phyloP scores from a whole-genome alignment of 2,797 vertebrate genomes.

The Sebastes itinus region DNA sequence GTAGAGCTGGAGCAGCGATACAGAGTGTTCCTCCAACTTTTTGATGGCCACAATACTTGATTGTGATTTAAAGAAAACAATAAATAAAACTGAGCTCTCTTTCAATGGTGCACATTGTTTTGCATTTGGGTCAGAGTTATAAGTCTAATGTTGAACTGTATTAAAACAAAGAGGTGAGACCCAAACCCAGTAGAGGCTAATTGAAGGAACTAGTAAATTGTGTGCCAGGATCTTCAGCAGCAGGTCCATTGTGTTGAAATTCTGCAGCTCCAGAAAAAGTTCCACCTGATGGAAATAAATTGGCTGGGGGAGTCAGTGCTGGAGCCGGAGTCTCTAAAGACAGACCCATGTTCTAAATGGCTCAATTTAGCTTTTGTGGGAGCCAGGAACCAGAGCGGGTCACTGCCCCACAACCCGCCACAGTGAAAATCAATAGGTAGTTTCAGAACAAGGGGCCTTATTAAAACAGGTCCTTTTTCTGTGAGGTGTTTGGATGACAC shows the following conservation, averaged over 20 bases:
- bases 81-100: neutral
- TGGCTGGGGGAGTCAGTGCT: constrained; percentile 63
- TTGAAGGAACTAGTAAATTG: constrained; percentile 51
- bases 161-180: constrained; percentile 42
- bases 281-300: constrained; percentile 80
- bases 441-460: constrained; percentile 84
- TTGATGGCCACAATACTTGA: neutral
- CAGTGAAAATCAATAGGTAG: constrained; percentile 86
- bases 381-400: constrained; percentile 72
- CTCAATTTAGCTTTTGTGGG: constrained; percentile 83
- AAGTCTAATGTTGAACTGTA: constrained; percentile 33
- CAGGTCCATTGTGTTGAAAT: constrained; percentile 56
- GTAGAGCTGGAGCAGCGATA: neutral
- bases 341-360: constrained; percentile 79
- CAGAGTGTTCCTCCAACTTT: constrained; percentile 4
- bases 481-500: constrained; percentile 75
- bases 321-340: constrained; percentile 71
- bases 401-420: constrained; percentile 73
- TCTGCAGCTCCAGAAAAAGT: constrained; percentile 69
- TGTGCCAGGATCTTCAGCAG: constrained; percentile 45
- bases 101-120: neutral
- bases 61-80: neutral
- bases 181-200: constrained; percentile 31
- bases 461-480: constrained; percentile 79
- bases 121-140: constrained; percentile 27